These are phyloP conservation scores for Pomacea maculata DNA, from an alignment of 1,140 invertebrate species.

Conservation along the genomic window DNA sequence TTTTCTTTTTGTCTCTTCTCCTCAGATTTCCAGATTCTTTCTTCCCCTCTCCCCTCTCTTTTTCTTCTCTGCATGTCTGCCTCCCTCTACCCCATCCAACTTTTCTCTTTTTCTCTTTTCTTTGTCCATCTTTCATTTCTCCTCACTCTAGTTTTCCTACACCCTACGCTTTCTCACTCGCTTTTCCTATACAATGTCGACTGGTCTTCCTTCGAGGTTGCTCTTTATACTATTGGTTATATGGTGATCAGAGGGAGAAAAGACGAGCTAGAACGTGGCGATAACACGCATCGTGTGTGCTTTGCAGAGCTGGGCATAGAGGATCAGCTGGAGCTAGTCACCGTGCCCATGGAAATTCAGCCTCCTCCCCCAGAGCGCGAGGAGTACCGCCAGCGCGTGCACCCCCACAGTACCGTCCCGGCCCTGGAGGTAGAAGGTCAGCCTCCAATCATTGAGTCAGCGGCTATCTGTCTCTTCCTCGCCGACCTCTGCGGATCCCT, in stretches of 20 bases:
- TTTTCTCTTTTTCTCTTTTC: constrained; percentile 12
- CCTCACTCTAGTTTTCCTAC: not conserved
- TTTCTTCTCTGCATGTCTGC: not conserved
- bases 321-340: constrained; percentile 26
- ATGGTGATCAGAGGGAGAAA: too few relatives aligned
- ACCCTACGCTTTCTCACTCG: not conserved
- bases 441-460: constrained; percentile 44
- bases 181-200: not conserved
- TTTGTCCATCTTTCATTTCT: not conserved
- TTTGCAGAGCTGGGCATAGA: constrained; percentile 34
- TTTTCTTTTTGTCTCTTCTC: not conserved
- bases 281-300: not conserved
- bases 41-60: too few relatives aligned
- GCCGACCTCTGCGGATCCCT: constrained; percentile 42
- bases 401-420: constrained; percentile 45
- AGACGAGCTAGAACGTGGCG: too few relatives aligned
- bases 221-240: too few relatives aligned
- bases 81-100: not conserved
- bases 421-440: constrained; percentile 39
- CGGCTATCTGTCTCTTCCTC: constrained; percentile 50
- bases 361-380: constrained; percentile 17
- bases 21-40: not conserved
- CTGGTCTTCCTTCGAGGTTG: not conserved
- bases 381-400: constrained; percentile 30
- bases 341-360: constrained; percentile 19